phyloP scores from a whole-genome alignment of 2,888 invertebrate genomes.

The Cyclophora punctaria region DNA sequence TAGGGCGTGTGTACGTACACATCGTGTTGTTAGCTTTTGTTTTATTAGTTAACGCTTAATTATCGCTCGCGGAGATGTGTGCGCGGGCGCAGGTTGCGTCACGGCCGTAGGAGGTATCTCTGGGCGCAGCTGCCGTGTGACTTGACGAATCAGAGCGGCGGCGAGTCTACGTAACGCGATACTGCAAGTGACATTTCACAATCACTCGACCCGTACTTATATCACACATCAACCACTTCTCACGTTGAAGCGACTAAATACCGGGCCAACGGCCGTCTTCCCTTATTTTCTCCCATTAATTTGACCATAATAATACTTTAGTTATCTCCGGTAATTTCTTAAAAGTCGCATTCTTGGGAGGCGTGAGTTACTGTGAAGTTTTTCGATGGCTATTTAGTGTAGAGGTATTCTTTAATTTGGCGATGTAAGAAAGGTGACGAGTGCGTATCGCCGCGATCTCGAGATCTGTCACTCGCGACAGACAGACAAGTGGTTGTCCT shows the following conservation, averaged over 20 bases:
- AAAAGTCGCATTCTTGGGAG: constrained; percentile 35
- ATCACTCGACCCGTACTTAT: constrained; percentile 37
- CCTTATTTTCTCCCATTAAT: constrained; percentile 47
- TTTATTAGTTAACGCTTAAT: constrained; percentile 45
- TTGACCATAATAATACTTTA: constrained; percentile 33
- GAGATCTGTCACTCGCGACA: constrained; percentile 44
- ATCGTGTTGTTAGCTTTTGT: constrained; percentile 36
- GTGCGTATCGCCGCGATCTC: constrained; percentile 27
- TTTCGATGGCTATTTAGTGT: constrained; percentile 44
- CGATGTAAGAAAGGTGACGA: constrained; percentile 44
- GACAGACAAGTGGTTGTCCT: constrained; percentile 46
- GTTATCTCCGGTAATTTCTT: constrained; percentile 40
- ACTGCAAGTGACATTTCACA: constrained; percentile 34
- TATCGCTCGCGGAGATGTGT: constrained; percentile 32
- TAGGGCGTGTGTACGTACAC: constrained; percentile 15
- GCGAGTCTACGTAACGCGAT: constrained; percentile 17
- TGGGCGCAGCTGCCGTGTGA: constrained; percentile 19
- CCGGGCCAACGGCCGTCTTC: constrained; percentile 35
- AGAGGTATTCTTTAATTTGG: constrained; percentile 56
- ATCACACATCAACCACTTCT: constrained; percentile 35
- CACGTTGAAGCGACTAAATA: constrained; percentile 38
- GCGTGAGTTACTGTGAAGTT: constrained; percentile 33
- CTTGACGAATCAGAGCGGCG: constrained; percentile 25
- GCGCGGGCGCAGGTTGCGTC: constrained; percentile 26
- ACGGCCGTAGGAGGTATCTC: constrained; percentile 23